Evolutionary conservation across 2,113 vertebrate genomes (phyloP).

Genomic region (Oreochromis spilurus): DNA sequence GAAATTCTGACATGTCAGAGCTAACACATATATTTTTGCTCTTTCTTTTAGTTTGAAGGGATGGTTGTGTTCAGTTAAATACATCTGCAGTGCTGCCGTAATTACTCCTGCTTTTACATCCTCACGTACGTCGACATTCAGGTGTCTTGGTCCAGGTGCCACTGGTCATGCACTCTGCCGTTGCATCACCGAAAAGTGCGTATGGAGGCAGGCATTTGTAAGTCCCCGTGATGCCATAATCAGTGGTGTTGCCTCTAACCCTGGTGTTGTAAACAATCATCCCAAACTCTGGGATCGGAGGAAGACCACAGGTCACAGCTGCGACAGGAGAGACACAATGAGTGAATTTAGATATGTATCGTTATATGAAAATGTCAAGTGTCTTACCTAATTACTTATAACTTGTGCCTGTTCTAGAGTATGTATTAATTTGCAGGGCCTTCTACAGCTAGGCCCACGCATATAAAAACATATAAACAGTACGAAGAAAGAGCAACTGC

Average conservation of each 20-base stretch:
- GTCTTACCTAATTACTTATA: background rate
- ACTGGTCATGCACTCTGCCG: slow-evolving; percentile 66
- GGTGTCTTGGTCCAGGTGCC: slow-evolving; percentile 83
- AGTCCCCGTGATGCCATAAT: slow-evolving; percentile 61
- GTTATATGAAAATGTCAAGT: background rate
- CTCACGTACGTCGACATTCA: slow-evolving; percentile 76
- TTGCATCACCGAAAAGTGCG: slow-evolving; percentile 75
- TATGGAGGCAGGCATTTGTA: slow-evolving; percentile 78
- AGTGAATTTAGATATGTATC: background rate
- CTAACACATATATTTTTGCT: background rate
- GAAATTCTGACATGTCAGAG: background rate
- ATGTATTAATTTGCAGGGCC: background rate
- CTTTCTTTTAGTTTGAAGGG: background rate
- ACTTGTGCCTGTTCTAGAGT: background rate
- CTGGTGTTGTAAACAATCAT: slow-evolving; percentile 56
- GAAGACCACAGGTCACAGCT: slow-evolving; percentile 80
- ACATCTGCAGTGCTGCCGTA: accelerated
- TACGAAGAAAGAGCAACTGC: background rate
- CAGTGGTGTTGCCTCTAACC: slow-evolving; percentile 34
- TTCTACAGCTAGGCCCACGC: background rate
- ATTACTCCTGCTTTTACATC: background rate
- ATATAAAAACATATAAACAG: background rate
- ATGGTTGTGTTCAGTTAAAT: background rate
- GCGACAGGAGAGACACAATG: background rate
- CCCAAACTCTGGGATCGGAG: slow-evolving; percentile 68